A percentile compares a stretch with the other conserved stretches of the same genome.
phyloP scores from a whole-genome alignment of 2,113 vertebrate species.

The Strix aluco region DNA sequence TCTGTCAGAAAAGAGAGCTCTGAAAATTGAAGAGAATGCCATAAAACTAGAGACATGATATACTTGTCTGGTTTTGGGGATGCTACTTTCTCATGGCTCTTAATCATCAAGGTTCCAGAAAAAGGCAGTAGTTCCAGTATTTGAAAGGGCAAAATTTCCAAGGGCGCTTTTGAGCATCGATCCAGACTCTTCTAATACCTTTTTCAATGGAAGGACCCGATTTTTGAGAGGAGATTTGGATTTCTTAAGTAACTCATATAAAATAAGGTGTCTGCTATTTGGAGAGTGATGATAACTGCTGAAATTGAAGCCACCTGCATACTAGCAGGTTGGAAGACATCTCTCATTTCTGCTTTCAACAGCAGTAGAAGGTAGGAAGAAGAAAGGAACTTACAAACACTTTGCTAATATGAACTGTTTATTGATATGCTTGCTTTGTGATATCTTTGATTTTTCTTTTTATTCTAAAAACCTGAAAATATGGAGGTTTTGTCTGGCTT shows the following conservation, averaged over 20 bases:
- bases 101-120: neutral
- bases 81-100: neutral
- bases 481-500: neutral
- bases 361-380: neutral
- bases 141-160: neutral
- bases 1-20: neutral
- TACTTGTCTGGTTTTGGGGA: neutral
- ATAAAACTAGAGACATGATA: neutral
- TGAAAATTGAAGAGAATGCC: neutral
- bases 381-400: neutral
- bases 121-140: neutral
- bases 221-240: neutral
- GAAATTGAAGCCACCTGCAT: neutral
- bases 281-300: neutral
- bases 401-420: neutral
- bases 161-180: neutral
- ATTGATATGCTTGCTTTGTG: neutral
- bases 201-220: neutral
- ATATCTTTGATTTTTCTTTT: neutral
- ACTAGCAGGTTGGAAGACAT: neutral
- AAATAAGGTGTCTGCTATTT: neutral
- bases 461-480: neutral
- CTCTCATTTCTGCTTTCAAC: neutral
- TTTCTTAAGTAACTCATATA: neutral
- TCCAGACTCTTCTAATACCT: neutral